Evolutionary conservation across 2,888 invertebrate genomes (phyloP).

Genomic region (Heliconius sara): DNA sequence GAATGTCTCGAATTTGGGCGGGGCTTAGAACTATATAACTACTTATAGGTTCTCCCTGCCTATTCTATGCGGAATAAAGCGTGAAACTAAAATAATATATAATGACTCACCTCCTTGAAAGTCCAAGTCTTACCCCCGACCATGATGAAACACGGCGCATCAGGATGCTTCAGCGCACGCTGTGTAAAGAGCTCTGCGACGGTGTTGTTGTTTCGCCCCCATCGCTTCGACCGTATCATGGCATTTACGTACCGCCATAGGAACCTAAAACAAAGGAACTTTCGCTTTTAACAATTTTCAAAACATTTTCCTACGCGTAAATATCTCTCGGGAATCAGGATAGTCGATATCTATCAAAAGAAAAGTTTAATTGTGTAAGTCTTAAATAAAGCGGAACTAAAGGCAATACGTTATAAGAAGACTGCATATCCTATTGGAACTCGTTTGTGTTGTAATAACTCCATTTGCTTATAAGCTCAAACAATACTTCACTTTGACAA

Average conservation of each 20-base stretch:
- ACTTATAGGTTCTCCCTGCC: too few species aligned
- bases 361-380: background rate
- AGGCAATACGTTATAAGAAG: background rate
- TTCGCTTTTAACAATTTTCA: background rate
- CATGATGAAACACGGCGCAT: slow-evolving; percentile 87
- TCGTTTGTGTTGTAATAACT: background rate
- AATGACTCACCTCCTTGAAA: slow-evolving; percentile 83
- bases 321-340: background rate
- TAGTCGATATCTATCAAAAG: background rate
- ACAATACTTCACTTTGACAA: background rate
- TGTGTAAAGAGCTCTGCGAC: slow-evolving; percentile 86
- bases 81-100: too few species aligned
- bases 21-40: too few species aligned
- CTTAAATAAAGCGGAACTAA: background rate
- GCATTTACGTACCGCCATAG: slow-evolving; percentile 83
- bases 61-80: too few species aligned
- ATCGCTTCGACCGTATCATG: slow-evolving; percentile 78
- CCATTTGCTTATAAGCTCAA: background rate
- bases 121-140: slow-evolving; percentile 88
- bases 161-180: slow-evolving; percentile 83
- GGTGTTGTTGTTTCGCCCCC: slow-evolving; percentile 83
- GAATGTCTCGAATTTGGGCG: too few species aligned
- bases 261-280: slow-evolving; percentile 71
- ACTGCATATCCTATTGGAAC: background rate
- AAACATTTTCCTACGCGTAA: background rate